These are phyloP conservation scores for Drosophila mojavensis DNA, from an alignment of 1,140 invertebrate species.

Conservation along the genomic window DNA sequence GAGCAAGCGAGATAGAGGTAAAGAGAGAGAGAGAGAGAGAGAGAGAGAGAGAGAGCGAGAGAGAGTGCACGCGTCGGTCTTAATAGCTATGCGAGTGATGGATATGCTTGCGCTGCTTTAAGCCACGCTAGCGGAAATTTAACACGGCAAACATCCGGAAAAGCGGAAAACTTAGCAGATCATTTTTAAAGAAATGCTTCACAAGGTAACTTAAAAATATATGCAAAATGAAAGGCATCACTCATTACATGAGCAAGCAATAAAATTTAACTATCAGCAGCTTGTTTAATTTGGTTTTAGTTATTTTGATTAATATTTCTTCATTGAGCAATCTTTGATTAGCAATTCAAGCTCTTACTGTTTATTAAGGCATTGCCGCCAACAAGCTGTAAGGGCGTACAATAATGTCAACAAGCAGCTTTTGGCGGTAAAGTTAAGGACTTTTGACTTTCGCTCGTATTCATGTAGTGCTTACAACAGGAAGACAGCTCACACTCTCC, in stretches of 20 bases:
- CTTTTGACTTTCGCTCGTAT: slow-evolving; percentile 57
- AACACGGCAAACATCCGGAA: slow-evolving; percentile 40
- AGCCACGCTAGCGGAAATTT: slow-evolving; percentile 31
- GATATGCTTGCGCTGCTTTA: slow-evolving; percentile 19
- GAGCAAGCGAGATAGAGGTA: not conserved
- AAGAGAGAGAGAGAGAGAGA: not conserved
- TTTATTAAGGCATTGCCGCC: not conserved
- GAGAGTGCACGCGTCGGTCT: not conserved
- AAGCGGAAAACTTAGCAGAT: slow-evolving; percentile 4
- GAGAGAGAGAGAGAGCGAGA: not conserved
- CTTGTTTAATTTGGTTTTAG: too few species aligned
- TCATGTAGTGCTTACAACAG: slow-evolving; percentile 27
- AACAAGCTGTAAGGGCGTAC: slow-evolving; percentile 43
- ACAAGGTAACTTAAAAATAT: too few species aligned
- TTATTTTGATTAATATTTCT: not conserved
- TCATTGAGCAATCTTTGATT: not conserved
- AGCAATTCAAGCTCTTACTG: not conserved
- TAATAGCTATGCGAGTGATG: slow-evolving; percentile 25
- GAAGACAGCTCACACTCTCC: not conserved
- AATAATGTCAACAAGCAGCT: slow-evolving; percentile 59
- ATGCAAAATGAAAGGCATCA: too few species aligned
- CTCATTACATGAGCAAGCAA: too few species aligned
- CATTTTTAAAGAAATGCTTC: not conserved
- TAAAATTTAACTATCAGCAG: not conserved
- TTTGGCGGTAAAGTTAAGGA: slow-evolving; percentile 46